Percentiles rank a stretch among this genome's conserved stretches.
Conservation (phyloP, 2,113 vertebrate species). For the Plecturocebus donacophilus region DNA sequence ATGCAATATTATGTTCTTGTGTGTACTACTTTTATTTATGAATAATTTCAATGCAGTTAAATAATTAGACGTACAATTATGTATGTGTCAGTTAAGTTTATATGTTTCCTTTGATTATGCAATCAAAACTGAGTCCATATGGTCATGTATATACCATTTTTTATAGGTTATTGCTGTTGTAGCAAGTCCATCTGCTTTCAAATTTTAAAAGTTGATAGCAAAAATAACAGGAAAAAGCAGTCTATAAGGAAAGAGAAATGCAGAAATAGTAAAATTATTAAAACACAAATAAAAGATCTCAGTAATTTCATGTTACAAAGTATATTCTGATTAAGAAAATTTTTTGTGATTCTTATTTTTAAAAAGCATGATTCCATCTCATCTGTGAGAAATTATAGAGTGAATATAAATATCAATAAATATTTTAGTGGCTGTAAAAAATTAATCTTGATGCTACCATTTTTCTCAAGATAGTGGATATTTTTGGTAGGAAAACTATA, state of each 20-base stretch:
- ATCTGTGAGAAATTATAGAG: background rate
- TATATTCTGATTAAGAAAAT: background rate
- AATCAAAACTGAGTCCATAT: conserved; percentile 59
- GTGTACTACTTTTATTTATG: background rate
- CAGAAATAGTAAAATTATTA: background rate
- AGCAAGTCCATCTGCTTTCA: conserved; percentile 57
- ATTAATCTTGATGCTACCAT: background rate
- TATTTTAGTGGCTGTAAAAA: background rate
- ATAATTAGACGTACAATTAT: conserved; percentile 44
- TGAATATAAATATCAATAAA: background rate
- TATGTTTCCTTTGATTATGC: conserved; percentile 23
- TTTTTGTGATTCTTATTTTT: conserved; percentile 15
- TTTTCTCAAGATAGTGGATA: background rate
- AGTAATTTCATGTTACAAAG: background rate
- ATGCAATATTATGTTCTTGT: background rate
- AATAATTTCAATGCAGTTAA: background rate
- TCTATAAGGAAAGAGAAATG: background rate
- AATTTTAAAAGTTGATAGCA: conserved; percentile 51
- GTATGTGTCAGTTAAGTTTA: conserved; percentile 22
- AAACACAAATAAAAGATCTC: background rate
- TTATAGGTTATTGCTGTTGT: conserved; percentile 52
- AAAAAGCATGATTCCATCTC: background rate
- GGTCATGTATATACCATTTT: conserved; percentile 37
- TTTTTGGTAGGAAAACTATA: background rate
- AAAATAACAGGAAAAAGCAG: background rate